Conservation (phyloP, 2,888 invertebrate genomes). For the Resseliella maxima region DNA sequence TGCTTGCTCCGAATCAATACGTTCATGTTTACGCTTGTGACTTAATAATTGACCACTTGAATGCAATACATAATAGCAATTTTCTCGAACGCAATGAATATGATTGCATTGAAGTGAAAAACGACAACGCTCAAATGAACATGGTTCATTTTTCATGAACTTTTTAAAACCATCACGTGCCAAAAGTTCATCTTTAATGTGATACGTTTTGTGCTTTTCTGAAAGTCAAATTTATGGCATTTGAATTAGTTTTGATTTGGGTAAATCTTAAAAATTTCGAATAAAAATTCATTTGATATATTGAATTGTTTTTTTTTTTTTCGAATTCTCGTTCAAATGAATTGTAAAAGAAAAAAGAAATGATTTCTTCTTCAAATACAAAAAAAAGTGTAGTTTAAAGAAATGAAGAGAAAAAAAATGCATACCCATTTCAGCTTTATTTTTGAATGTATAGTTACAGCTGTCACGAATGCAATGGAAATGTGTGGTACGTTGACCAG, state of each 20-base stretch:
- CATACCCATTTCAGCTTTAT: slow-evolving; percentile 99
- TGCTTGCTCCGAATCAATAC: slow-evolving; percentile 84
- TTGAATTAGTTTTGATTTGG: too few relatives aligned
- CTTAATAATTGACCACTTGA: slow-evolving; percentile 96
- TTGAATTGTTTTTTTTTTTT: too few relatives aligned
- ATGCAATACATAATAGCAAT: slow-evolving; percentile 95
- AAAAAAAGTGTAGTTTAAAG: not conserved
- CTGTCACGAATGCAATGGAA: slow-evolving; percentile 94
- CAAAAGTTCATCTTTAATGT: slow-evolving; percentile 96
- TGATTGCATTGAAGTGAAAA: slow-evolving; percentile 97
- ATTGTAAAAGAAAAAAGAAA: slow-evolving; percentile 26
- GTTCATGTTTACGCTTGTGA: slow-evolving; percentile 97
- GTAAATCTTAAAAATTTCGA: too few relatives aligned
- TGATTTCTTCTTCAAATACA: not conserved
- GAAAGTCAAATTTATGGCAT: too few relatives aligned
- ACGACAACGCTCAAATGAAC: slow-evolving; percentile 90
- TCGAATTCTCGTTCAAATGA: too few relatives aligned
- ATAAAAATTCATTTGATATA: too few relatives aligned
- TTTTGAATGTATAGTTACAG: slow-evolving; percentile 96
- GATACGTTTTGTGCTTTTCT: slow-evolving; percentile 94
- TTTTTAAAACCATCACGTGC: slow-evolving; percentile 98
- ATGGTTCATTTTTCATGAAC: slow-evolving; percentile 96
- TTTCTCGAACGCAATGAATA: slow-evolving; percentile 96
- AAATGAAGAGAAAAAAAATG: slow-evolving; percentile 59
- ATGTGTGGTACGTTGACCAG: slow-evolving; percentile 95